Base-by-base conservation (phyloP, 1,140 invertebrate species). In the Bombus terrestris region DNA sequence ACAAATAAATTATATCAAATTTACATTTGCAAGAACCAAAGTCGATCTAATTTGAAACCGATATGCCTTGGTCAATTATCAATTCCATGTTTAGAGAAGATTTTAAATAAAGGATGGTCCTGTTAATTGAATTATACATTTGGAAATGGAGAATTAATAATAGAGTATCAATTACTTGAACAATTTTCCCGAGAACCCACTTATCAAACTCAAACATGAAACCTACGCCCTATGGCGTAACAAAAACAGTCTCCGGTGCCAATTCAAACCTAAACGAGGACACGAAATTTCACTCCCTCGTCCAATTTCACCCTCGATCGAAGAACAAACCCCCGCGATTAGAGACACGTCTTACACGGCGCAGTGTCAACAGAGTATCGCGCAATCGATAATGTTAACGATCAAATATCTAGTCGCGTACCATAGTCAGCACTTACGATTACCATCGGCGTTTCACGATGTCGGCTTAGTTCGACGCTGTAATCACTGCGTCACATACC, bases 361-460 rank as follows among this genome's bases (percentile, higher is more conserved):
- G 8, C 71, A 73, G 13, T 76, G 74, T 76, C 47, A 76, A 76
- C 47, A 59, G 13, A 5, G 18, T 12, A 1, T 47, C 32, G 15
- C 35, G 15, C 22, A 13, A 53, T 57, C 43, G 68, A 57, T 68
- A 83, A 80, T 66, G 25, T 53, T 25, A 43, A 71, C 64, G 86
- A 91, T 91, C 85, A 75, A 91, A 85, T 88, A 91, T 80, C 79
- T 59, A 59, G 83, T 86, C 85, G 39, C 28, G 57, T 41, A 72
- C 73, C 89, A 81, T 88, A 83, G 25, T 4, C 13, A 13, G 25
- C 74, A 59, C 43, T 76, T 37, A 15, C 74, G 13, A 57, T 76
- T 18, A 35, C 10, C 74, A 76, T 76, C 28, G 25, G 18, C 68
- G 82, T 81, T 88, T 66, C 43, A 37, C 6, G 25, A 62, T 12